These are phyloP conservation scores for Drosophila mercatorum DNA, from an alignment of 2,888 invertebrate species.

Conservation along the genomic window DNA sequence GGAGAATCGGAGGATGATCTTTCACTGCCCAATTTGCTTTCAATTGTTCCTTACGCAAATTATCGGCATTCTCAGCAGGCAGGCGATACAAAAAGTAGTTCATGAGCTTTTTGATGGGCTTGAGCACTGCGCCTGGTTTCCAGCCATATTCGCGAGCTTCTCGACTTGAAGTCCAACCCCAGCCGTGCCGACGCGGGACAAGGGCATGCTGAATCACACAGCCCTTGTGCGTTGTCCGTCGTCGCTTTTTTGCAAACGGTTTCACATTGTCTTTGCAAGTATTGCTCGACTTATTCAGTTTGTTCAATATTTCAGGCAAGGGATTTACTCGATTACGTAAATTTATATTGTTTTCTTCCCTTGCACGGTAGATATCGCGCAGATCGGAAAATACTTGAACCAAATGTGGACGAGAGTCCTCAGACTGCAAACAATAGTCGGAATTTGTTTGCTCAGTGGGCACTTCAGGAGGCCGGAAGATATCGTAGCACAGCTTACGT, in stretches of 20 bases:
- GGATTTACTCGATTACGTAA: neutral
- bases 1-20: slow-evolving; percentile 85
- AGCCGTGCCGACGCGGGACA: slow-evolving; percentile 88
- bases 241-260: neutral
- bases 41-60: slow-evolving; percentile 81
- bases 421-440: neutral
- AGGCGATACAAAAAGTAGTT: slow-evolving; percentile 73
- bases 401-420: slow-evolving; percentile 68
- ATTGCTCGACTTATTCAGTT: neutral
- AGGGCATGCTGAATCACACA: slow-evolving; percentile 85
- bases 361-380: slow-evolving; percentile 70
- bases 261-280: neutral
- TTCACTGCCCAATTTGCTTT: slow-evolving; percentile 72
- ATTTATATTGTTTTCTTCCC: neutral
- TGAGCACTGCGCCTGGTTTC: slow-evolving; percentile 82
- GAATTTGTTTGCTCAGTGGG: slow-evolving; percentile 4
- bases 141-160: slow-evolving; percentile 75
- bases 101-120: slow-evolving; percentile 81
- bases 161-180: slow-evolving; percentile 86
- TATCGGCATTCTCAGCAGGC: slow-evolving; percentile 56
- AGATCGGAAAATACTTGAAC: slow-evolving; percentile 79
- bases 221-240: slow-evolving; percentile 85
- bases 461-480: slow-evolving; percentile 31
- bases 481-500: slow-evolving; percentile 67
- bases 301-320: neutral